Conservation (phyloP, 1,140 invertebrate species). For the Cherax destructor region DNA sequence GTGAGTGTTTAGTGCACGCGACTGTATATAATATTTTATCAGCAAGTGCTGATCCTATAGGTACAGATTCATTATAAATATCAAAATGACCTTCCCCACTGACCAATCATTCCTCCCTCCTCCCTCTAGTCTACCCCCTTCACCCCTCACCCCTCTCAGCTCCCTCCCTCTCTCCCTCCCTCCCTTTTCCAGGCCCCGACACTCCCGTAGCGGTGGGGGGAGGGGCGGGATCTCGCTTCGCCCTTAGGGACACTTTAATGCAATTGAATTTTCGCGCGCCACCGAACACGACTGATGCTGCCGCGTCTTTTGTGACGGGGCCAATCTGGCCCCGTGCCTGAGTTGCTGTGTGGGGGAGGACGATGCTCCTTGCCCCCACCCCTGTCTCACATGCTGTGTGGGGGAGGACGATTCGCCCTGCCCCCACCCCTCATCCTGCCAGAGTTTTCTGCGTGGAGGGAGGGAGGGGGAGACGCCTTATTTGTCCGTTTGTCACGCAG, state of each 20-base stretch:
- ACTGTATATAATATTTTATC: too few species aligned
- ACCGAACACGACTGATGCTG: constrained; percentile 56
- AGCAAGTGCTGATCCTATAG: too few species aligned
- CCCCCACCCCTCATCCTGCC: too few species aligned
- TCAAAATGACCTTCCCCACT: too few species aligned
- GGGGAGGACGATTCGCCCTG: too few species aligned
- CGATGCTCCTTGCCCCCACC: too few species aligned
- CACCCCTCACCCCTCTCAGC: background rate
- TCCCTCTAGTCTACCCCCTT: background rate
- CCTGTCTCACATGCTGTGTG: too few species aligned
- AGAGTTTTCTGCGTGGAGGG: too few species aligned
- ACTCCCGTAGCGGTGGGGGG: background rate
- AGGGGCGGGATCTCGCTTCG: background rate
- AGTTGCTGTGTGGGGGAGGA: constrained; percentile 19
- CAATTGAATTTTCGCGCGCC: constrained; percentile 61
- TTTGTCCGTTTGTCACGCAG: constrained; percentile 31
- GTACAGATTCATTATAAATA: too few species aligned
- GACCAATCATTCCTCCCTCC: background rate
- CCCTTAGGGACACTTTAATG: constrained; percentile 61
- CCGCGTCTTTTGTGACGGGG: constrained; percentile 52
- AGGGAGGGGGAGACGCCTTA: background rate
- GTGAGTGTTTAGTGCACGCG: too few species aligned
- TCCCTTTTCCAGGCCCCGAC: background rate
- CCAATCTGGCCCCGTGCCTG: constrained; percentile 27
- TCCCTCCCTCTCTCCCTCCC: background rate